phyloP scores from a whole-genome alignment of 2,113 vertebrate species.

The Isichthys henryi region DNA sequence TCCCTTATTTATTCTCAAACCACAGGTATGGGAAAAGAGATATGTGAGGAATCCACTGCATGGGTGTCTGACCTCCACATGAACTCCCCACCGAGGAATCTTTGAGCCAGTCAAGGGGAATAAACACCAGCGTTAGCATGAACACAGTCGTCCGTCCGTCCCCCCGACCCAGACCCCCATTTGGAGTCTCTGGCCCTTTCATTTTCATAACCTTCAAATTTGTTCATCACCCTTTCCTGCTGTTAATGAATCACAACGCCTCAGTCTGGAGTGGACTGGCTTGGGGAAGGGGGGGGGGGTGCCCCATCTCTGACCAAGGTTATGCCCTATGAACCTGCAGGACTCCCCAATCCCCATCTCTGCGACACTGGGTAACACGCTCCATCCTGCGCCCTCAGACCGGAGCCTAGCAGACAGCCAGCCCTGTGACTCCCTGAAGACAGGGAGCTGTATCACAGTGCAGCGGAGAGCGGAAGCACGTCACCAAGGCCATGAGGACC shows the following conservation, averaged over 20 bases:
- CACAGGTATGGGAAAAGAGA: constrained; percentile 38
- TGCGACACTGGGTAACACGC: neutral
- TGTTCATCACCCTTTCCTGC: neutral
- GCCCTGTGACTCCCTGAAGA: neutral
- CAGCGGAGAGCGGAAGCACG: constrained; percentile 7
- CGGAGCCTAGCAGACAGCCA: neutral
- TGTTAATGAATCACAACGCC: neutral
- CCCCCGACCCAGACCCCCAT: neutral
- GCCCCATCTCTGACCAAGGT: neutral
- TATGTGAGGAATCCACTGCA: constrained; percentile 35
- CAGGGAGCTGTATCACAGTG: neutral
- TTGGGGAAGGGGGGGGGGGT: too few relatives aligned
- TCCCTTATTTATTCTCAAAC: constrained; percentile 38
- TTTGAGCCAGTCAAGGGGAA: neutral
- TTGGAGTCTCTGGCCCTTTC: neutral
- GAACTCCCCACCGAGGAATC: constrained; percentile 41
- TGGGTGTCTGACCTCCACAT: constrained; percentile 44
- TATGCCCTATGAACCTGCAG: neutral
- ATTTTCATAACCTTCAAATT: neutral
- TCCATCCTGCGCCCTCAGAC: neutral
- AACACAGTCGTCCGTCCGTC: neutral
- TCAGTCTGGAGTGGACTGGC: neutral
- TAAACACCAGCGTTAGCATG: neutral
- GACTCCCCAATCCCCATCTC: neutral
- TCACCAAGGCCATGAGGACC: neutral